These are phyloP conservation scores for Tragelaphus eurycerus DNA, from an alignment of 2,797 vertebrate species.

Conservation along the genomic window DNA sequence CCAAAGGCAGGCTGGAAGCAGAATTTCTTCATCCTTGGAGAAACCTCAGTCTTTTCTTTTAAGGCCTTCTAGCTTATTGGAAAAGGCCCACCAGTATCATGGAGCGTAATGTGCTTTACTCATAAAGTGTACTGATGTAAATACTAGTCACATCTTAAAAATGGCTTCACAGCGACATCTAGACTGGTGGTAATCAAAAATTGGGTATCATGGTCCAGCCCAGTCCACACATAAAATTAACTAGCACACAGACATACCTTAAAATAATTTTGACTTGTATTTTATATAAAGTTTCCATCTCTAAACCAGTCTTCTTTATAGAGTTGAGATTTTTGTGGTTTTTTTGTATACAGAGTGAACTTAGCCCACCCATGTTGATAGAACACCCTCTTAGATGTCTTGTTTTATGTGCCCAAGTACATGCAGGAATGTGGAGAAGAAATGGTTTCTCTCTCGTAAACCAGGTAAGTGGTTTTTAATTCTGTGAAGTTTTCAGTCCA, in stretches of 20 bases:
- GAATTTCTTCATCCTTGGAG: background rate
- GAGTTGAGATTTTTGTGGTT: background rate
- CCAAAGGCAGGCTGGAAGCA: background rate
- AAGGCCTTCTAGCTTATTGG: background rate
- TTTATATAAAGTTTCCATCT: conserved; percentile 8
- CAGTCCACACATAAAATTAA: background rate
- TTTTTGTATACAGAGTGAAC: conserved; percentile 89
- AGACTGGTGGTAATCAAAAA: background rate
- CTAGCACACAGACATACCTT: background rate
- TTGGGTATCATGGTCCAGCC: background rate
- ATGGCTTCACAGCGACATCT: background rate
- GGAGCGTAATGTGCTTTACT: background rate
- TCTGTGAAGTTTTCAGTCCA: background rate
- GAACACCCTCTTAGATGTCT: conserved; percentile 96
- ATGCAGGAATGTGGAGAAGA: conserved; percentile 99
- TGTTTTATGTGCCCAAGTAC: conserved; percentile 97
- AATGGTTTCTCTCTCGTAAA: conserved; percentile 98
- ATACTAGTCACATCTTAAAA: background rate
- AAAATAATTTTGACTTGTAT: conserved; percentile 1
- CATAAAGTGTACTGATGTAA: background rate
- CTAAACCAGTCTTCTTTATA: background rate
- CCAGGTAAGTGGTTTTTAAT: conserved; percentile 85
- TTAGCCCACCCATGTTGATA: conserved; percentile 95
- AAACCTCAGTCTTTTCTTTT: background rate
- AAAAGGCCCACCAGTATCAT: background rate